A percentile compares a stretch with the other conserved stretches of the same genome.
These are phyloP conservation scores for Drosophila prolongata DNA, from an alignment of 2,888 invertebrate species.

Conservation along the genomic window DNA sequence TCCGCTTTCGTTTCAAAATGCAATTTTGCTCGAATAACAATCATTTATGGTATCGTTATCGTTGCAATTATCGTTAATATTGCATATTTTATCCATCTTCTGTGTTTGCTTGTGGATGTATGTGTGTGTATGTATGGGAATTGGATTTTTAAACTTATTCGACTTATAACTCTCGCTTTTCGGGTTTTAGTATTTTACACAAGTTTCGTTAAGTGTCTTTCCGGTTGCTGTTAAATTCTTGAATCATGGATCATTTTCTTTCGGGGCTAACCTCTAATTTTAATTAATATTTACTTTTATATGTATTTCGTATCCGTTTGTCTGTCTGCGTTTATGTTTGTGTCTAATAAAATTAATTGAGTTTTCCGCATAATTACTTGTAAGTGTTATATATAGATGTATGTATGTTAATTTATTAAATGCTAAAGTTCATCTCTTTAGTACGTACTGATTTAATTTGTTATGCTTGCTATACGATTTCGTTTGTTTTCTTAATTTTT, in stretches of 20 bases:
- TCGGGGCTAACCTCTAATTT: slow-evolving; percentile 62
- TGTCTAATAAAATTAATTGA: slow-evolving; percentile 43
- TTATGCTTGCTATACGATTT: slow-evolving; percentile 31
- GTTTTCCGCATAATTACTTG: slow-evolving; percentile 36
- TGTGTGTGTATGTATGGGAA: slow-evolving; percentile 23
- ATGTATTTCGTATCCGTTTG: slow-evolving; percentile 31
- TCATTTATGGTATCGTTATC: slow-evolving; percentile 10
- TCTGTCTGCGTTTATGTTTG: slow-evolving; percentile 14
- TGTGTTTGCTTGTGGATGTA: slow-evolving; percentile 13
- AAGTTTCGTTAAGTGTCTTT: slow-evolving; percentile 48
- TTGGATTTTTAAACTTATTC: slow-evolving; percentile 28
- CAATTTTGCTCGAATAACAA: slow-evolving; percentile 15
- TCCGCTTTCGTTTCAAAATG: slow-evolving; percentile 7
- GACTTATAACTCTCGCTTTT: slow-evolving; percentile 48
- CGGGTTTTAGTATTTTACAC: slow-evolving; percentile 63
- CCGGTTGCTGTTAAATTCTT: slow-evolving; percentile 68
- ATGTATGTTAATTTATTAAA: slow-evolving; percentile 54
- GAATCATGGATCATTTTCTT: slow-evolving; percentile 56
- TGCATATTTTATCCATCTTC: slow-evolving; percentile 4
- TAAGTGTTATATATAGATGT: slow-evolving; percentile 40
- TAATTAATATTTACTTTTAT: slow-evolving; percentile 53
- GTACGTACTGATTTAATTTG: slow-evolving; percentile 53
- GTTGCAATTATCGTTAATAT: slow-evolving; percentile 3
- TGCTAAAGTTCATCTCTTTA: slow-evolving; percentile 51
- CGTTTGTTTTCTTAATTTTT: slow-evolving; percentile 31